Evolutionary conservation across 1,140 invertebrate genomes (phyloP), one percentile per base, ranked within the genome.

Genomic region (Eciton burchellii): DNA sequence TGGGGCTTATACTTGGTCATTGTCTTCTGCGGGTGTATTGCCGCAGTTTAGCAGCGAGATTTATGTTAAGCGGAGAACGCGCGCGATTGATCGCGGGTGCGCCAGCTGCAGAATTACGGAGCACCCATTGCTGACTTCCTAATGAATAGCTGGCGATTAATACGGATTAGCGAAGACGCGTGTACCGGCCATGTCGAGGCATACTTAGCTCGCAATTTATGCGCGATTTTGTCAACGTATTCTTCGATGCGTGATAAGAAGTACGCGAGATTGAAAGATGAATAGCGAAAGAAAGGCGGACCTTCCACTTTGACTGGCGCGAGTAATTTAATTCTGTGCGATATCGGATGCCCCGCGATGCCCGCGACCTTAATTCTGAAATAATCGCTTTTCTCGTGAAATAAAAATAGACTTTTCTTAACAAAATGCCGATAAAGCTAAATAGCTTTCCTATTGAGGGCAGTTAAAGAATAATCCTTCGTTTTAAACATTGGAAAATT

Each of bases 91-190:
- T 88, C 86, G 83, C 82, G 87, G 49, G 83, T 65, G 63, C 79
- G 63, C 68, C 87, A 88, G 87, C 83, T 88, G 87, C 68, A 65
- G 71, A 76, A 59, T 72, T 85, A 73, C 86, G 54, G 26, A 49
- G 41, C 52, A 83, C 73, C 83, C 79, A 83, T 74, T 74, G 86
- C 86, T 88, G 86, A 85, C 85, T 88, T 88, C 72, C 87, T 88
- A 88, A 88, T 88, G 77, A 88, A 88, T 88, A 83, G 86, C 49
- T 8, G 60, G 16, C 72, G 83, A 88, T 88, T 88, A 88, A 88
- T 88, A 87, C 83, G 83, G 79, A 88, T 88, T 87, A 87, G 83
- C n/a, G 29, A 73, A 63, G 52, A 72, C 60, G 66, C 56, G 70
- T 82, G 57, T 88, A 84, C 81, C 59, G 84, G 70, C 47, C 66